A percentile compares a stretch with the other conserved stretches of the same genome.
phyloP scores from a whole-genome alignment of 2,113 vertebrate genomes.

The Larimichthys crocea region DNA sequence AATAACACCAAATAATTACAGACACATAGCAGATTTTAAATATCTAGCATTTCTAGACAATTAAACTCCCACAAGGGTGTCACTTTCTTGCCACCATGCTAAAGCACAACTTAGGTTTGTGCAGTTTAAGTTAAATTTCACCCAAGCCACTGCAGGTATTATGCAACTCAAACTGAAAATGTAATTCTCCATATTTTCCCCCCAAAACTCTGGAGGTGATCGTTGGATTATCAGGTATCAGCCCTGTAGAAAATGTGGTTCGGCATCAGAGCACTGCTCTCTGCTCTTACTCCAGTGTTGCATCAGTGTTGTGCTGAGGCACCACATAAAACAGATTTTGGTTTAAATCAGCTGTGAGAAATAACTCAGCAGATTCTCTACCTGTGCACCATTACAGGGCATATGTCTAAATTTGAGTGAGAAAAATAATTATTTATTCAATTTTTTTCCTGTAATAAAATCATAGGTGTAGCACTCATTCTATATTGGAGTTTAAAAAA shows the following conservation, averaged over 20 bases:
- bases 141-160: neutral
- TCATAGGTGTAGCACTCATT: neutral
- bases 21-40: neutral
- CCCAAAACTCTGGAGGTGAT: neutral
- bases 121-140: neutral
- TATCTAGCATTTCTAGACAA: neutral
- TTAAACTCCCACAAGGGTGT: neutral
- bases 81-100: neutral
- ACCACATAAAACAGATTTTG: conserved; percentile 28
- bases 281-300: conserved; percentile 33
- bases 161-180: neutral
- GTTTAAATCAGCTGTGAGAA: conserved; percentile 24
- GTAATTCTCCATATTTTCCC: neutral
- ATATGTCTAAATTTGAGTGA: neutral
- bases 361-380: conserved; percentile 6
- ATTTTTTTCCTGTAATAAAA: neutral
- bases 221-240: conserved; percentile 21
- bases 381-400: neutral
- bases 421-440: neutral
- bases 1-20: neutral
- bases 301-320: conserved; percentile 40
- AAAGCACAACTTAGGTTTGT: neutral
- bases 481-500: neutral
- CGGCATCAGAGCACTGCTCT: conserved; percentile 10
- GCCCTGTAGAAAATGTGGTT: neutral